Conservation (phyloP, 1,140 invertebrate species). For the Vanessa atalanta region DNA sequence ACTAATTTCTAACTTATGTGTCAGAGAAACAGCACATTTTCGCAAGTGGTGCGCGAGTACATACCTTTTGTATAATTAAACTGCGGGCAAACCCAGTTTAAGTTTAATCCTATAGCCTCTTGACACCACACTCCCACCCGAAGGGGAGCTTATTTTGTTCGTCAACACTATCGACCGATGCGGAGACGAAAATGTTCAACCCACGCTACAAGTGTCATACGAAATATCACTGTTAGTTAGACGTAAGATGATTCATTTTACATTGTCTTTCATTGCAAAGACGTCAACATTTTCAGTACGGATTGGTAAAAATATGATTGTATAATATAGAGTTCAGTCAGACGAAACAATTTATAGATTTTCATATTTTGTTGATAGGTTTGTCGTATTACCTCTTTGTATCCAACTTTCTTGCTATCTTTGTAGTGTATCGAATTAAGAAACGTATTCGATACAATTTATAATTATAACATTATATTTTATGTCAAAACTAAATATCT, state of each 20-base stretch:
- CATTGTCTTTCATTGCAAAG: conserved; percentile 42
- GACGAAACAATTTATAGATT: conserved; percentile 4
- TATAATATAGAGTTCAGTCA: conserved; percentile 58
- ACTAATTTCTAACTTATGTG: conserved; percentile 73
- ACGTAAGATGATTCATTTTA: conserved; percentile 58
- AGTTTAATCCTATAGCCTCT: conserved; percentile 80
- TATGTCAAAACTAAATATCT: not conserved
- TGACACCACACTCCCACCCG: conserved; percentile 73
- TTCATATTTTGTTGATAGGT: not conserved
- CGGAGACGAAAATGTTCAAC: conserved; percentile 68
- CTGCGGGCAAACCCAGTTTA: conserved; percentile 77
- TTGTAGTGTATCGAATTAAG: too few relatives aligned
- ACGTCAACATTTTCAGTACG: conserved; percentile 54
- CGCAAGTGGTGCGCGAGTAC: conserved; percentile 64
- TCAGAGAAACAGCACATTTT: conserved; percentile 66
- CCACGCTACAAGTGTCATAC: conserved; percentile 60
- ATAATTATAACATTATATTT: too few relatives aligned
- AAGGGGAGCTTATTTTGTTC: conserved; percentile 78
- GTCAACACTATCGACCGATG: conserved; percentile 78
- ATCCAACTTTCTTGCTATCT: not conserved
- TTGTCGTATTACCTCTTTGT: not conserved
- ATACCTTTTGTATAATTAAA: conserved; percentile 80
- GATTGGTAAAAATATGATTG: conserved; percentile 60
- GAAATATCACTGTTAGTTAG: conserved; percentile 61
- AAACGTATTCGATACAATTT: too few relatives aligned